Base-by-base conservation (phyloP, 2,113 vertebrate species). In the Lycaon pictus region DNA sequence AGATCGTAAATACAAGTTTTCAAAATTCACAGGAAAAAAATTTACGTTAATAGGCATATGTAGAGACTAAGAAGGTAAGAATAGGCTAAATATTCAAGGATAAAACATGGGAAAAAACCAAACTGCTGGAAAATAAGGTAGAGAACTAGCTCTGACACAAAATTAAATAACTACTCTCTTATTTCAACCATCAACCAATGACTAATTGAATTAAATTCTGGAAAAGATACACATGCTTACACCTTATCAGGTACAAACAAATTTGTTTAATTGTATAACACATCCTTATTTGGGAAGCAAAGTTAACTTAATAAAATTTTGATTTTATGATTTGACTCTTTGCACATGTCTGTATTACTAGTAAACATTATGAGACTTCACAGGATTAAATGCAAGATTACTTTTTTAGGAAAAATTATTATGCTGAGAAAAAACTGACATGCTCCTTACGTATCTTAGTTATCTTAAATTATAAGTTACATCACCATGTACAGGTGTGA, bases 221-320 rank as follows among this genome's bases (percentile, higher is more conserved):
- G 32, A 96, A 83, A 95, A 65, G 81, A 96, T 29, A 92, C 6
- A 80, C 53, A 95, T 48, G 51, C 16, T 88, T 79, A 76, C 2
- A 22, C 58, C 55, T 93, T 92, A 95, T 58, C 48, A 94, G 7
- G 88, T 76, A 93, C 5, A 93, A 95, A 35, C 7, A 97, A 96
- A 93, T 69, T 82, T 72, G 43, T 74, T 90, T 74, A 91, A 83
- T 88, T 79, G 88, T 32, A 53, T 63, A 93, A 96, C 6, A 56
- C 19, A 88, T 85, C 16, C 53, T 88, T 90, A 95, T 65, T 91
- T 90, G 53, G 74, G 22, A 93, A 91, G 22, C 29, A 96, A 96
- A 95, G 16, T 71, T 88, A 95, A 96, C 17, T 19, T 77, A 48
- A 89, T 86, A 97, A 92, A 94, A 62, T 90, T 92, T 84, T 95